Percentiles rank a stretch among this genome's conserved stretches.
Conservation (phyloP, 1,140 invertebrate genomes). For the Asbolus verrucosus region DNA sequence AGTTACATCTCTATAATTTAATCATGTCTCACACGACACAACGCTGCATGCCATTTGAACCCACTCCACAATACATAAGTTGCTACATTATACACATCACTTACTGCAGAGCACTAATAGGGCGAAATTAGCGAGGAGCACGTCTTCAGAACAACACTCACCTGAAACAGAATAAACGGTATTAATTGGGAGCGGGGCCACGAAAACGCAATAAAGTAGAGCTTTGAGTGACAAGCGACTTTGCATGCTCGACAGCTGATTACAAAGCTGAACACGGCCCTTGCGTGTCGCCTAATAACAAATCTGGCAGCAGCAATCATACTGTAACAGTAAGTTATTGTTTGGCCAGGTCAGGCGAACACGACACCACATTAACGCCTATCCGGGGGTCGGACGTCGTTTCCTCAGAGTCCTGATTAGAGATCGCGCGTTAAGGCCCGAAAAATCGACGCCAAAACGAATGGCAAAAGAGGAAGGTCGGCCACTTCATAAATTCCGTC, state of each 20-base stretch:
- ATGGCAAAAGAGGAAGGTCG: not conserved
- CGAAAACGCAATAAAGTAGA: conserved; percentile 38
- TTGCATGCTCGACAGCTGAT: conserved; percentile 55
- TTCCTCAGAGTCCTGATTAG: conserved; percentile 26
- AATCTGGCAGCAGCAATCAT: conserved; percentile 56
- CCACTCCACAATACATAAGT: conserved; percentile 21
- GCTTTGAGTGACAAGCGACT: conserved; percentile 54
- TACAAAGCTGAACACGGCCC: conserved; percentile 50
- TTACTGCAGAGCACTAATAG: conserved; percentile 30
- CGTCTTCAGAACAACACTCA: conserved; percentile 45
- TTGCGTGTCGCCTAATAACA: conserved; percentile 59
- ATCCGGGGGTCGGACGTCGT: conserved; percentile 36
- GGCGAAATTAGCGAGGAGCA: conserved; percentile 24
- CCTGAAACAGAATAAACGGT: conserved; percentile 49
- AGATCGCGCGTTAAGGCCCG: conserved; percentile 14
- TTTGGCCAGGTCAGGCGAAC: conserved; percentile 44
- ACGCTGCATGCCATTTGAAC: conserved; percentile 22
- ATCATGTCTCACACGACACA: conserved; percentile 34
- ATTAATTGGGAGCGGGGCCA: conserved; percentile 30
- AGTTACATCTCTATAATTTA: conserved; percentile 36
- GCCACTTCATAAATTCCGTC: conserved; percentile 15
- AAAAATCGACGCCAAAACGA: conserved; percentile 19
- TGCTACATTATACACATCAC: conserved; percentile 34
- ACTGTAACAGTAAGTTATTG: conserved; percentile 42
- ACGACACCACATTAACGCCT: conserved; percentile 36